Percentiles rank a stretch among this genome's conserved stretches.
These are phyloP conservation scores for Conchocele bisecta DNA, from an alignment of 2,888 invertebrate genomes.

Conservation along the genomic window DNA sequence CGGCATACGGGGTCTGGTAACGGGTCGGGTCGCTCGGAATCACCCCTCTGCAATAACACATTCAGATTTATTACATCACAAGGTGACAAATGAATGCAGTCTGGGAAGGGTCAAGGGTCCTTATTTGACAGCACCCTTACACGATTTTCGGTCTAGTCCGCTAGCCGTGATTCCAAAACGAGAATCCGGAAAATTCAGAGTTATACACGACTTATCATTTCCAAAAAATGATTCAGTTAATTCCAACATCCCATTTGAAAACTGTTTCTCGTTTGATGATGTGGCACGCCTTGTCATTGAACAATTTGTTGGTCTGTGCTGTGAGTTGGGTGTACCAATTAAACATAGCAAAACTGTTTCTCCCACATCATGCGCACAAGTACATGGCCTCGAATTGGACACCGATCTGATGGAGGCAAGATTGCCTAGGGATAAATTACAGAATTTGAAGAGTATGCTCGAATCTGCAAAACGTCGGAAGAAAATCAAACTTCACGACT, in stretches of 20 bases:
- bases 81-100: constrained; percentile 22
- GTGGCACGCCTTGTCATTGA: constrained; percentile 4
- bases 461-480: background rate
- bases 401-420: constrained; percentile 6
- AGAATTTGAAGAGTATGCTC: background rate
- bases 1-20: background rate
- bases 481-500: constrained; percentile 6
- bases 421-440: constrained; percentile 21
- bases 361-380: constrained; percentile 7
- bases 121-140: constrained; percentile 20
- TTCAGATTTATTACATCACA: constrained; percentile 11
- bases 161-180: constrained; percentile 45
- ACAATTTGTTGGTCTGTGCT: background rate
- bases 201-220: constrained; percentile 54
- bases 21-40: background rate
- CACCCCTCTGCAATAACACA: background rate
- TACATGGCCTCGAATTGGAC: constrained; percentile 27
- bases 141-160: constrained; percentile 34
- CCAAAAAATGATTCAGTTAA: too few species aligned
- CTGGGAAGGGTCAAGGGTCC: constrained; percentile 25
- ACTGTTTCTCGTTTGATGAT: constrained; percentile 15
- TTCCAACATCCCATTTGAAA: background rate
- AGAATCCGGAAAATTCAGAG: constrained; percentile 6
- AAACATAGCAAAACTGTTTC: constrained; percentile 18
- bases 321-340: constrained; percentile 16